These are phyloP conservation scores for Metaphire vulgaris DNA, from an alignment of 1,140 invertebrate species.

Conservation along the genomic window DNA sequence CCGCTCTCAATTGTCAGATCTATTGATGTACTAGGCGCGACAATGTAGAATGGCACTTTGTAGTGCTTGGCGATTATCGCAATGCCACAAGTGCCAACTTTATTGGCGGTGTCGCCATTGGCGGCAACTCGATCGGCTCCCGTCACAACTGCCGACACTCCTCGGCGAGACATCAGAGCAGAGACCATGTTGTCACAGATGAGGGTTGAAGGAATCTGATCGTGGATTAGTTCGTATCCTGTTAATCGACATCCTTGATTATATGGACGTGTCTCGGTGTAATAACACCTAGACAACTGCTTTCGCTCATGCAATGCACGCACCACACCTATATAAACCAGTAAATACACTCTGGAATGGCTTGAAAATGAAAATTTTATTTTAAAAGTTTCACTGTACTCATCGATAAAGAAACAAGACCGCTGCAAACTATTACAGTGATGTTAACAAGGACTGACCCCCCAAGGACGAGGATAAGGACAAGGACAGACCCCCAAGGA, in stretches of 20 bases:
- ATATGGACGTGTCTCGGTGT: constrained; percentile 94
- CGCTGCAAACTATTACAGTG: not conserved
- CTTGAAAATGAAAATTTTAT: constrained; percentile 1
- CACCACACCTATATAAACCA: constrained; percentile 64
- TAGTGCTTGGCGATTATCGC: constrained; percentile 86
- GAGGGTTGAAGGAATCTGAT: constrained; percentile 84
- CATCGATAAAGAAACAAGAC: not conserved
- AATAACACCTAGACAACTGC: constrained; percentile 78
- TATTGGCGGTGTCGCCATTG: constrained; percentile 98
- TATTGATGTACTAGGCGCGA: constrained; percentile 85
- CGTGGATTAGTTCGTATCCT: constrained; percentile 87
- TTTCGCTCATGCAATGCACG: constrained; percentile 66
- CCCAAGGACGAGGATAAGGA: too few relatives aligned
- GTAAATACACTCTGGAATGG: not conserved
- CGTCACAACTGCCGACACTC: constrained; percentile 56
- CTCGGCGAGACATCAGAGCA: constrained; percentile 68
- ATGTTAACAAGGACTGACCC: not conserved
- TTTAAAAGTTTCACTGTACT: not conserved
- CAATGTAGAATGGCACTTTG: constrained; percentile 88
- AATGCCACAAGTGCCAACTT: constrained; percentile 92
- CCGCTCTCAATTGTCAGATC: constrained; percentile 74
- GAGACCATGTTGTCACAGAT: constrained; percentile 94
- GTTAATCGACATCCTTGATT: constrained; percentile 89
- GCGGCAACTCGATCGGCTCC: constrained; percentile 62
- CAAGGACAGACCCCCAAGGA: too few relatives aligned